Evolutionary conservation across 2,888 invertebrate genomes (phyloP), one percentile per base, ranked within the genome.

Genomic region (Selenia dentaria): DNA sequence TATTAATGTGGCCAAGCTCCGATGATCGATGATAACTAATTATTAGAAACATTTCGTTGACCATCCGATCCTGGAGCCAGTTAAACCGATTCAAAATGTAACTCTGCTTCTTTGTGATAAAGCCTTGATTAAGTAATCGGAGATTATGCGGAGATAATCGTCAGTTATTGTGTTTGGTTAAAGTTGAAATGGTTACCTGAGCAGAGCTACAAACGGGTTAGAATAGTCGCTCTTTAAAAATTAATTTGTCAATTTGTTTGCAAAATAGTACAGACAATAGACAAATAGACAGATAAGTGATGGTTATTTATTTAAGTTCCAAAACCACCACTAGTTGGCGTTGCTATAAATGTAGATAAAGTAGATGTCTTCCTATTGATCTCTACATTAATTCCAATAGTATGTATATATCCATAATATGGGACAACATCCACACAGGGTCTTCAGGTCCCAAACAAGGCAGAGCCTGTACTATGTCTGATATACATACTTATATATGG

Each of bases 1-100:
- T 86, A 84, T 86, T 84, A 84, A 84, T 83, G 83, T 83, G 77
- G 77, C 76, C 79, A 72, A 74, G 77, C 73, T 77, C 68, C 67
- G 84, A 83, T 84, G 84, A 86, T 84, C 79, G 84, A 86, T 84
- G 85, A 84, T 84, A 84, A 84, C 83, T 86, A 86, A 86, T 86
- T 84, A 86, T 83, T 83, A 76, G 84, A 84, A 84, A 86, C 84
- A 86, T 83, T 82, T 82, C 72, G 79, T 76, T 80, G 81, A 81
- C 79, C 78, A 72, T 67, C 71, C 79, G 74, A 78, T 74, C 75
- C 68, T 59, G 72, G 54, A 55, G 67, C 59, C 16, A 12, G 26
- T 24, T 42, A 68, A 39, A 24, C 34, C 14, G 13, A 10, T 6
- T 22, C 16, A n/a, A 52, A 48, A 44, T 22, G 41, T 12, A 40